phyloP scores from a whole-genome alignment of 2,888 invertebrate genomes.

The Nesidiocoris tenuis region DNA sequence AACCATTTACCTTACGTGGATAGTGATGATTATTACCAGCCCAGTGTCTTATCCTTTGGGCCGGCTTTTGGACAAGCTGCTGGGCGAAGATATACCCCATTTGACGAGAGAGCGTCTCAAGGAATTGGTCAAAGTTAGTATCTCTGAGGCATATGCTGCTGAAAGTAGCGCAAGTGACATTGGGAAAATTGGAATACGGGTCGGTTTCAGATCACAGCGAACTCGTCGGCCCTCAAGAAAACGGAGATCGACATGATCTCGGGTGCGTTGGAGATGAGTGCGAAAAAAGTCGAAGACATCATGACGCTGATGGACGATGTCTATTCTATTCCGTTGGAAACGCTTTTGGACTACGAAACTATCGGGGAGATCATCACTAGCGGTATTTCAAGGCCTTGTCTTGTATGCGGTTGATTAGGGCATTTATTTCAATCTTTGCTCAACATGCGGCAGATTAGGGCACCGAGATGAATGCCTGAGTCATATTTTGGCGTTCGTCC shows the following conservation, averaged over 20 bases:
- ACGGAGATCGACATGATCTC: constrained; percentile 48
- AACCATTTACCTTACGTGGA: constrained; percentile 47
- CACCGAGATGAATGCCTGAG: too few species aligned
- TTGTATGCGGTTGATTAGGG: neutral
- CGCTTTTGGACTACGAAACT: constrained; percentile 46
- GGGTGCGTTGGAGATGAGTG: constrained; percentile 47
- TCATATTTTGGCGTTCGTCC: too few species aligned
- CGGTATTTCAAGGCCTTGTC: constrained; percentile 29
- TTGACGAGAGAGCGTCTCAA: constrained; percentile 48
- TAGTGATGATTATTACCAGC: constrained; percentile 47
- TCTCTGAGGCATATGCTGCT: too few species aligned
- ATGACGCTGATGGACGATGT: constrained; percentile 48
- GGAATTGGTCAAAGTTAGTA: constrained; percentile 46
- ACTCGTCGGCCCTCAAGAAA: constrained; percentile 42
- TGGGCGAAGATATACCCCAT: constrained; percentile 46
- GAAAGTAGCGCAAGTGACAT: too few species aligned
- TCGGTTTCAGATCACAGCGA: constrained; percentile 44
- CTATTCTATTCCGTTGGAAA: constrained; percentile 46
- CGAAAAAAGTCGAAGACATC: constrained; percentile 48
- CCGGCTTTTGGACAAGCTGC: constrained; percentile 46
- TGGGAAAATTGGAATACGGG: too few species aligned
- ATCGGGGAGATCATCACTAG: constrained; percentile 47
- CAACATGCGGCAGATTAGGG: too few species aligned
- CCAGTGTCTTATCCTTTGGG: constrained; percentile 49
- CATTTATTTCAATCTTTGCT: too few species aligned